phyloP scores from a whole-genome alignment of 1,140 invertebrate genomes.

The Drosophila pseudoananassae region DNA sequence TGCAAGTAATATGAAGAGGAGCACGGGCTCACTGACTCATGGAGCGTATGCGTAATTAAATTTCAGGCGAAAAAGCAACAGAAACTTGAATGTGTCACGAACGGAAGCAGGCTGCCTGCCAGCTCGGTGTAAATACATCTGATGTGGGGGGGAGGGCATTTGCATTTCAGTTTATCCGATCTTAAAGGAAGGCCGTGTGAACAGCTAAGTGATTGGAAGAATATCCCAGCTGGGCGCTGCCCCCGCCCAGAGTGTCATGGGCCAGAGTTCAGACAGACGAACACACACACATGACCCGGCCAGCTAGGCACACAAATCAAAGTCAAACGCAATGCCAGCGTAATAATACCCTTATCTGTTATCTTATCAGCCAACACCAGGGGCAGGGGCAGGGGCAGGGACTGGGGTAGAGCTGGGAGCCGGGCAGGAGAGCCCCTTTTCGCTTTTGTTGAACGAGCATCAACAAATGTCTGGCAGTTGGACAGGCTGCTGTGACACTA shows the following conservation, averaged over 20 bases:
- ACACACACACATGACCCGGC: constrained; percentile 9
- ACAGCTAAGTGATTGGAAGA: constrained; percentile 68
- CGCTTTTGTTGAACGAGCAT: constrained; percentile 41
- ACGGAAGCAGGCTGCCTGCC: constrained; percentile 58
- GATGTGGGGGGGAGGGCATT: constrained; percentile 12
- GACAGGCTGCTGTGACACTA: constrained; percentile 60
- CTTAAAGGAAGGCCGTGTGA: constrained; percentile 31
- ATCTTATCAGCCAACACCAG: constrained; percentile 44
- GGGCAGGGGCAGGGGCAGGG: not conserved
- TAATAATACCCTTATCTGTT: constrained; percentile 52
- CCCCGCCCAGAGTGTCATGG: constrained; percentile 20
- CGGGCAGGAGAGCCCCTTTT: constrained; percentile 1
- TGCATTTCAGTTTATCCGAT: constrained; percentile 31
- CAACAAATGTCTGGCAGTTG: constrained; percentile 43
- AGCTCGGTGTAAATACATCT: constrained; percentile 22
- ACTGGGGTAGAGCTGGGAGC: no score
- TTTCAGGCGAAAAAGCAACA: constrained; percentile 33
- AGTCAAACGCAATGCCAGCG: constrained; percentile 35
- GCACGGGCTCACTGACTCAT: constrained; percentile 22
- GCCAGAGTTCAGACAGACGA: constrained; percentile 46
- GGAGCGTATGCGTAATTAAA: constrained; percentile 75
- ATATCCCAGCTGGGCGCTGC: constrained; percentile 12
- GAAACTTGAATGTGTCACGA: constrained; percentile 30
- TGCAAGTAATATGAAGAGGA: constrained; percentile 33
- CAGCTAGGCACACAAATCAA: constrained; percentile 45